Conservation (phyloP, 2,797 vertebrate species). For the Sparus aurata region DNA sequence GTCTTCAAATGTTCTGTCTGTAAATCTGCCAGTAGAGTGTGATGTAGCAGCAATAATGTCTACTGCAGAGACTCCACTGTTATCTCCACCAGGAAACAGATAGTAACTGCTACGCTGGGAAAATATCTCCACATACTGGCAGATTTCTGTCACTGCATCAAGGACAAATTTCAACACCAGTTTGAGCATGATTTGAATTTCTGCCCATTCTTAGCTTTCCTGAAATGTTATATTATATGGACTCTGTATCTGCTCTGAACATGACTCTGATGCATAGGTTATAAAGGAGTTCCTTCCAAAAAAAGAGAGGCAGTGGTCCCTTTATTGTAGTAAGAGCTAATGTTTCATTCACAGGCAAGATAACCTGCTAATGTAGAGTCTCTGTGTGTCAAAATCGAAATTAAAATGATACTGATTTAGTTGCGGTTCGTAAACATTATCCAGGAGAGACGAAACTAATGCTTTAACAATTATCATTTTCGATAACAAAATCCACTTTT, state of each 20-base stretch:
- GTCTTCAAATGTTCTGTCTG: background rate
- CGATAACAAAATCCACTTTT: background rate
- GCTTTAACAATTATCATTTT: too few species aligned
- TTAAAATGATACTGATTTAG: too few species aligned
- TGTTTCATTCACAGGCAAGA: too few species aligned
- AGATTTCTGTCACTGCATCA: background rate
- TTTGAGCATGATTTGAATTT: slow-evolving; percentile 24
- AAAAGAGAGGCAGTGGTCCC: background rate
- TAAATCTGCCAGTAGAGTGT: background rate
- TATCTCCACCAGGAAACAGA: background rate
- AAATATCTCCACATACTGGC: slow-evolving; percentile 5
- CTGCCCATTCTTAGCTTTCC: background rate
- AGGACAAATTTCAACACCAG: background rate
- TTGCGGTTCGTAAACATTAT: background rate
- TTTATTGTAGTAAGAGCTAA: too few species aligned
- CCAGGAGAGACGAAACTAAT: background rate
- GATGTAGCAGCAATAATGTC: background rate
- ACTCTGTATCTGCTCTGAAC: background rate
- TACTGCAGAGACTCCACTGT: background rate
- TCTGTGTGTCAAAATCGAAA: too few species aligned
- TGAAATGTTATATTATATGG: background rate
- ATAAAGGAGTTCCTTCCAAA: background rate
- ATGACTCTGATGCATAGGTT: too few species aligned
- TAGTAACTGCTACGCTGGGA: background rate
- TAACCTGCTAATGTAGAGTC: too few species aligned